phyloP scores from a whole-genome alignment of 2,113 vertebrate species.

The Phalacrocorax pelagicus region DNA sequence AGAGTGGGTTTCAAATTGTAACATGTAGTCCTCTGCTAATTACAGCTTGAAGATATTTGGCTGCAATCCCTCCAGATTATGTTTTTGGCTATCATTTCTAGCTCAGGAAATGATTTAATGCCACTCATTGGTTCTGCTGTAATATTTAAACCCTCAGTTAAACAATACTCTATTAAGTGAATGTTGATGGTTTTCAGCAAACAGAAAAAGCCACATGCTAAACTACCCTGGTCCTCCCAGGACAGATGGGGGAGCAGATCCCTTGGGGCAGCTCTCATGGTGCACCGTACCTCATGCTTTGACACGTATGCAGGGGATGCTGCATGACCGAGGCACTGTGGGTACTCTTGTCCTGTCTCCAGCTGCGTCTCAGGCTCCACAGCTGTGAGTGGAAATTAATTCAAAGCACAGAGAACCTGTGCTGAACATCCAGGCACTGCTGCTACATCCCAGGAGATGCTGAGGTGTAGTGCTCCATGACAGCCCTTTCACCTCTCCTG shows the following conservation, averaged over 20 bases:
- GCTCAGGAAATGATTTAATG: slow-evolving; percentile 16
- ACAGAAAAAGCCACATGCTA: not conserved
- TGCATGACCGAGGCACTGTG: not conserved
- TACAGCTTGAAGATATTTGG: slow-evolving; percentile 13
- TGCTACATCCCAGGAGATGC: not conserved
- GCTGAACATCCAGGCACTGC: not conserved
- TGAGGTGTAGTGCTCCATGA: accelerated
- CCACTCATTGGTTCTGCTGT: not conserved
- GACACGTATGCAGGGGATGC: accelerated
- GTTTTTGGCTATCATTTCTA: not conserved
- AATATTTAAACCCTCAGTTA: not conserved
- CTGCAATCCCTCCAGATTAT: not conserved
- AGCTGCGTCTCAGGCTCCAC: not conserved
- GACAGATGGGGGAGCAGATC: not conserved
- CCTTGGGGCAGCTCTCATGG: not conserved
- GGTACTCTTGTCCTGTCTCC: not conserved
- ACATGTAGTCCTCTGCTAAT: not conserved
- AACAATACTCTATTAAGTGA: not conserved
- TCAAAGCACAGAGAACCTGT: not conserved
- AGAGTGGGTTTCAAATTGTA: not conserved
- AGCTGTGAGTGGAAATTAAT: accelerated
- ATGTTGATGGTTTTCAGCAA: not conserved
- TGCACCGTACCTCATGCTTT: not conserved
- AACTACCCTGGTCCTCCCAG: not conserved
- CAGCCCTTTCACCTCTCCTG: not conserved